A percentile compares a stretch with the other conserved stretches of the same genome.
phyloP scores from a whole-genome alignment of 2,797 vertebrate species.

The Macrochelys suwanniensis region DNA sequence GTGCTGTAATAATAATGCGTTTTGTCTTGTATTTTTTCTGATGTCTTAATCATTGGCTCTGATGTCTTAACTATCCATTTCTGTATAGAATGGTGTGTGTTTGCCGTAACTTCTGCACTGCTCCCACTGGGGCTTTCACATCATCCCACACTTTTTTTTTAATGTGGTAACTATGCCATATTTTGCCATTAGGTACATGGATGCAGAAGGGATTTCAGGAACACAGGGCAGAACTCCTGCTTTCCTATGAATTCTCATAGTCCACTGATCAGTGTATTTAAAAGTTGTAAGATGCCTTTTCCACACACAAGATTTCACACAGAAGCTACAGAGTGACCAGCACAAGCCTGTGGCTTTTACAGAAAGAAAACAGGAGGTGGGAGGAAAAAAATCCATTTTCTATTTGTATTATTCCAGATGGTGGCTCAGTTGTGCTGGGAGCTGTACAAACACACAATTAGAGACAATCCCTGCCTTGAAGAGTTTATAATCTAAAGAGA shows the following conservation, averaged over 20 bases:
- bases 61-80: not conserved
- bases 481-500: not conserved
- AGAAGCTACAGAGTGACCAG: not conserved
- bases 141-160: too few relatives aligned
- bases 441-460: too few relatives aligned
- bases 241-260: not conserved
- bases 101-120: not conserved
- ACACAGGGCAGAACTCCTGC: not conserved
- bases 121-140: not conserved
- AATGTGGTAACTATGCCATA: not conserved
- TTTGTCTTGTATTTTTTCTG: not conserved
- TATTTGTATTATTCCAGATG: not conserved
- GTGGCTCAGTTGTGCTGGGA: not conserved
- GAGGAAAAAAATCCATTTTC: not conserved
- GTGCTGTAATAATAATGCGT: not conserved
- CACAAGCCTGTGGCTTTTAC: rapidly evolving
- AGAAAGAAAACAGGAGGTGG: not conserved
- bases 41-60: not conserved
- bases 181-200: not conserved
- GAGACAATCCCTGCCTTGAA: too few relatives aligned
- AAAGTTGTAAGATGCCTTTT: not conserved
- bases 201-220: rapidly evolving
- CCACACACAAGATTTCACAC: not conserved
- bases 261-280: not conserved
- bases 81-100: not conserved